Evolutionary conservation across 2,113 vertebrate species (phyloP).

Genomic region (Pollachius pollachius): DNA sequence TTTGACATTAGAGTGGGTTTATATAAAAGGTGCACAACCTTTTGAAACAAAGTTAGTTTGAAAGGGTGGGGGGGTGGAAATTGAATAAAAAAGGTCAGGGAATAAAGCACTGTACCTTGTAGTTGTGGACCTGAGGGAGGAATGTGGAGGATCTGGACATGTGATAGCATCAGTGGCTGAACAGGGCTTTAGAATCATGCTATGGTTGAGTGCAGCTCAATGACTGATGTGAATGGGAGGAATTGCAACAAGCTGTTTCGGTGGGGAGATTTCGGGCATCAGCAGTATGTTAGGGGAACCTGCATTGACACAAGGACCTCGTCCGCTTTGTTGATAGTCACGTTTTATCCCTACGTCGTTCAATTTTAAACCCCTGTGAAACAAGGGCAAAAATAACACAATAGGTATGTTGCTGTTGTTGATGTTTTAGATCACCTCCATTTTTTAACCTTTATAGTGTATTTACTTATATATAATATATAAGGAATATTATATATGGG

Average conservation of each 20-base stretch:
- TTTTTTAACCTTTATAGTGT: no score
- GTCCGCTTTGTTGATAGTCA: slow-evolving; percentile 37
- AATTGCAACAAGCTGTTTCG: slow-evolving; percentile 54
- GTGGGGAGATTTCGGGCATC: slow-evolving; percentile 57
- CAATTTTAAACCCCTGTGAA: slow-evolving; percentile 23
- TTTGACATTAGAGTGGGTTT: neutral
- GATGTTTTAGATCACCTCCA: no score
- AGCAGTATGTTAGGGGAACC: slow-evolving; percentile 52
- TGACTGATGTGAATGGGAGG: slow-evolving; percentile 44
- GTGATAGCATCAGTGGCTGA: slow-evolving; percentile 13
- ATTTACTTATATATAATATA: no score
- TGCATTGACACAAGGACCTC: slow-evolving; percentile 33
- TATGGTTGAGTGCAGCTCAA: slow-evolving; percentile 56
- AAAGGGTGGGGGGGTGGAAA: neutral
- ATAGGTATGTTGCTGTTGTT: neutral
- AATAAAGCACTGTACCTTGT: slow-evolving; percentile 6
- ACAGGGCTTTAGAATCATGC: slow-evolving; percentile 23
- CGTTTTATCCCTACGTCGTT: slow-evolving; percentile 23
- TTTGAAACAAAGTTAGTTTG: neutral
- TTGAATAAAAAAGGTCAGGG: neutral
- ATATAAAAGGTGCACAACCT: neutral
- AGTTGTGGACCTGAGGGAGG: neutral
- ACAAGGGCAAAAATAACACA: slow-evolving; percentile 5
- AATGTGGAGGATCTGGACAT: slow-evolving; percentile 11
- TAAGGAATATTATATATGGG: no score